Evolutionary conservation across 2,888 invertebrate species (phyloP).

Genomic region (Prostheceraeus crozeri): DNA sequence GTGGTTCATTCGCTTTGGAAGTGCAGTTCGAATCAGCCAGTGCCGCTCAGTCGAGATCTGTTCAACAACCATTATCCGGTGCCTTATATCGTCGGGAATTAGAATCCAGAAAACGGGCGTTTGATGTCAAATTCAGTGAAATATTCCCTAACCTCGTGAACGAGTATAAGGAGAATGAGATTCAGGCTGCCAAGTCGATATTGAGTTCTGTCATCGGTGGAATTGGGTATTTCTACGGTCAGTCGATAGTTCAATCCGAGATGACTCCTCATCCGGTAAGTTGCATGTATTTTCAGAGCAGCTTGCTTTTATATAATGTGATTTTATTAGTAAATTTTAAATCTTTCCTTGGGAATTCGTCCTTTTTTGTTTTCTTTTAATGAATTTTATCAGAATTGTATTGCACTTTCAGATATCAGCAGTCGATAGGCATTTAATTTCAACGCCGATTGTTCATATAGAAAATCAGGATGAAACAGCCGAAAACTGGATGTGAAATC

Average conservation of each 20-base stretch:
- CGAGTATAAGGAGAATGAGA: constrained; percentile 48
- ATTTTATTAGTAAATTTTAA: no score
- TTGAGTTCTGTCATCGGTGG: constrained; percentile 89
- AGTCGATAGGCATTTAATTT: no score
- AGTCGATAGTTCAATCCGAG: constrained; percentile 65
- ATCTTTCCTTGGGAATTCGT: no score
- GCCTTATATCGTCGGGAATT: constrained; percentile 65
- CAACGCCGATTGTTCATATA: no score
- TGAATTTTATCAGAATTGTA: no score
- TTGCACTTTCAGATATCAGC: no score
- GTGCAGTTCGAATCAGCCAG: constrained; percentile 68
- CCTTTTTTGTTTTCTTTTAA: no score
- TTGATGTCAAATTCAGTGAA: constrained; percentile 36
- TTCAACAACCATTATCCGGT: no score
- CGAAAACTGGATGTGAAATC: no score
- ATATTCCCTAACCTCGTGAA: constrained; percentile 27
- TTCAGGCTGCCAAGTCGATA: constrained; percentile 73
- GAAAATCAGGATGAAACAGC: no score
- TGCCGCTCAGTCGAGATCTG: no score
- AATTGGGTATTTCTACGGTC: constrained; percentile 91
- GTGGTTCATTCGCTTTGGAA: constrained; percentile 32
- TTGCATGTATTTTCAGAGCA: background rate
- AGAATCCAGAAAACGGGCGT: background rate
- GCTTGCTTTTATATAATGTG: no score
- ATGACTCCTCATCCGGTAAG: constrained; percentile 42